Base-by-base conservation (phyloP, 2,797 vertebrate species). In the Adelosebastes latens region DNA sequence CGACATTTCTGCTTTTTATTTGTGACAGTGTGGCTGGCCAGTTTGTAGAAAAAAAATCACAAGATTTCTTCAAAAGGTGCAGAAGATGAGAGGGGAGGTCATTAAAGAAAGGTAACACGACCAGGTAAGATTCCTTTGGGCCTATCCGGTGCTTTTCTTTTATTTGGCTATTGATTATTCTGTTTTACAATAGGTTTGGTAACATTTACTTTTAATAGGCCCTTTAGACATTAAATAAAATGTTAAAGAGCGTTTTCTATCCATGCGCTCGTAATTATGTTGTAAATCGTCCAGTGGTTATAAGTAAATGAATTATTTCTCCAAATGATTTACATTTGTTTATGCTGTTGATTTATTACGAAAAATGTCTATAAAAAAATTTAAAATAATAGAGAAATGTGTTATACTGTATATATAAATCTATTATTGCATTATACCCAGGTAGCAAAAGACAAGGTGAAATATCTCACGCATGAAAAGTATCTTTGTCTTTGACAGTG, bases 71-170 rank as follows among this genome's bases (percentile, higher is more conserved):
- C 42, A 5, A 63, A 52, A 87, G 61, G 62, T 80, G 58, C 36
- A 80, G 70, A 81, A 56, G 70, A 55, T 62, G 68, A 80, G 75
- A 81, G 34, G 4, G 16, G 34, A 66, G 24, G 66, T 58, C 34
- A 70, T 85, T 85, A 89, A 59, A 55, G 32, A 65, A 42, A 79
- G 69, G 77, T 73, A 79, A 77, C 52, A 31, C 66, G 42, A 20
- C 2, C 84, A 88, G 93, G 93, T 95, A 88, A 91, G 91, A 42
- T 72, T 56, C 14, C 10, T 78, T 49, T 76, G 4, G 7, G 18
- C 10, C 6, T 36, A 34, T 70, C 9, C 6, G 10, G 4, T 18
- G 13, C 2, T 75, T 46, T 53, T 5, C 46, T 74, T 72, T 24
- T 13, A 22, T 52, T 34, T 64, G 5, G 29, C 3, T 80, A 16